Conservation (phyloP, 2,888 invertebrate genomes). For the Halictus ligatus region DNA sequence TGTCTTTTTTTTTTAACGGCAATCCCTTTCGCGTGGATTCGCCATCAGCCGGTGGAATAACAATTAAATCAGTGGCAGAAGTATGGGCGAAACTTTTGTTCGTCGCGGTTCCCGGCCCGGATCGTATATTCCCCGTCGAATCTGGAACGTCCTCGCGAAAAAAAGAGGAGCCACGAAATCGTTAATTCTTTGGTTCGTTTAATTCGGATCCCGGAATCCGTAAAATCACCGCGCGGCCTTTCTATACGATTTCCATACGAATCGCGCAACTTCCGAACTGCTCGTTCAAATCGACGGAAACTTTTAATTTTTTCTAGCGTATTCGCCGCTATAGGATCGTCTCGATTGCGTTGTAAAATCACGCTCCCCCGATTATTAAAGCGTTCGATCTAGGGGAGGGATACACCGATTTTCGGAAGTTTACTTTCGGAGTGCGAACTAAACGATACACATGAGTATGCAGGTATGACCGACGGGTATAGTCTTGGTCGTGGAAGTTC, state of each 20-base stretch:
- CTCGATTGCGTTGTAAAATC: not conserved
- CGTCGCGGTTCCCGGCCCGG: not conserved
- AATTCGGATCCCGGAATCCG: not conserved
- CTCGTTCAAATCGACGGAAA: not conserved
- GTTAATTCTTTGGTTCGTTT: slow-evolving; percentile 25
- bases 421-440: not conserved
- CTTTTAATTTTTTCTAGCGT: slow-evolving; percentile 7
- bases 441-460: too few relatives aligned
- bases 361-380: not conserved
- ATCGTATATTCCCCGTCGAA: not conserved
- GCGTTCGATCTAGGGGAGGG: not conserved
- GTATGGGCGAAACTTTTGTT: slow-evolving; percentile 2
- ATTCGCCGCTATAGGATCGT: not conserved
- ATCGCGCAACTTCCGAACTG: slow-evolving; percentile 29
- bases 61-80: slow-evolving; percentile 7
- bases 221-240: slow-evolving; percentile 5
- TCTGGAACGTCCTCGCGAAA: not conserved
- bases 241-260: slow-evolving; percentile 30
- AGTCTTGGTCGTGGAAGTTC: too few relatives aligned
- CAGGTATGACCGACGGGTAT: too few relatives aligned
- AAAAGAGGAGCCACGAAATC: not conserved
- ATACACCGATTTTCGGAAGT: too few relatives aligned
- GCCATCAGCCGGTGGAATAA: not conserved
- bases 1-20: not conserved
- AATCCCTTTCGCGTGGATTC: not conserved